Base-by-base conservation (phyloP, 2,797 vertebrate genomes). In the Clarias pachynema region DNA sequence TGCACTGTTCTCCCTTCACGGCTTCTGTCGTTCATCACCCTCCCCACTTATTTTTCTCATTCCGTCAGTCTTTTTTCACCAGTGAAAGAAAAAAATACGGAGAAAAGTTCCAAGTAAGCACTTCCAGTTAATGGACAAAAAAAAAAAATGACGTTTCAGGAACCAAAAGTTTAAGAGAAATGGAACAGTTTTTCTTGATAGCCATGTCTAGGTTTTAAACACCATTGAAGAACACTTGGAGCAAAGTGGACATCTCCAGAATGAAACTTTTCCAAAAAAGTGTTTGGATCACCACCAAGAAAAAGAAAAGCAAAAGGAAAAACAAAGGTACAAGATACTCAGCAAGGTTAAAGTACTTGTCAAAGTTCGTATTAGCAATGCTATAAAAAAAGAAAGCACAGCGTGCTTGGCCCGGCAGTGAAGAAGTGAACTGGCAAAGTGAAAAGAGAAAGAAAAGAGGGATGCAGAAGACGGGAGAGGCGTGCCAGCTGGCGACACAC, bases 91-190 rank as follows among this genome's bases (percentile, higher is more conserved):
- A 24, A 60, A 60, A 59, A 57, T 12, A 14, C 49, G 37, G 15
- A 88, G 91, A 91, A 95, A 95, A 93, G 89, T 94, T 94, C 94
- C 93, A 93, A 93, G 91, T 94, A 93, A 95, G 94, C 94, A 94
- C 91, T 95, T 94, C 92, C 89, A 92, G 89, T 92, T 91, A 94
- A 92, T 92, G 92, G 92, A 79, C 56, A 74, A 57, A 57, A 59
- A 26, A 72, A 93, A 70, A 70, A 59, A 94, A 93, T 92, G 93
- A 86, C 93, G 82, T 90, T 92, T 92, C 90, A 88, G 92, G 92
- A 87, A 84, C 63, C 57, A 85, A 83, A 86, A 84, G 83, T 84
- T 83, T 75, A 86, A 81, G 49, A 62, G 37, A 79, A 78, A 84
- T 49, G 40, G 56, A 60, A 66, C n/a, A 16, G 15, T 44, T 70